Base-by-base conservation (phyloP, 53 echinoderm and acorn worm genomes). In the Temnopleurus reevesii region DNA sequence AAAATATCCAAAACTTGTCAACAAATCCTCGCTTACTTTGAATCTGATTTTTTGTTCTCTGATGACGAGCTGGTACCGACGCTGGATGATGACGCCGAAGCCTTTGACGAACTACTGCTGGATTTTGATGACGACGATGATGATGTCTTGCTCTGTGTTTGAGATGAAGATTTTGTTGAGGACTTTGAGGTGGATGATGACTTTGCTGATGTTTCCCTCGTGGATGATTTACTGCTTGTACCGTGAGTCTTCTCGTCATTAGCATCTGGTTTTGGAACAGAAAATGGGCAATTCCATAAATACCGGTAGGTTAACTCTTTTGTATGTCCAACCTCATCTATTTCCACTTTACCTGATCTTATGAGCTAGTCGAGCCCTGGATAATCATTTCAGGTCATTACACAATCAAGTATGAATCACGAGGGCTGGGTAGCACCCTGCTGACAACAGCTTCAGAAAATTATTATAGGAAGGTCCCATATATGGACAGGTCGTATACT, bases 41-140 rank as follows among this genome's bases (percentile, higher is more conserved):
- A 86, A 87, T 87, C 88, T 53, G 88, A 46, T 34, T 87, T 87
- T n/a, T 87, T 87, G 53, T 47, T 33, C 19, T 46, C 61, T 45
- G 88, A 66, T 59, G 86, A 38, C 0, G 59, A 29, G 61, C 86
- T 60, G 29, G 47, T 19, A 46, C 30, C 12, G 29, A 36, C 12
- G 17, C 35, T 83, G n/a, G 83, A 55, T 60, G 86, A 59, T 9
- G 65, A 46, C 19, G 34, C 8, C 21, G 88, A 33, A 18, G 45
- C 21, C 61, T 86, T 86, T 23, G 86, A 86, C 26, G 86, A 86
- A 43, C 45, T 49, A 60, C 86, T 61, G 24, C 49, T 85, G 5
- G 85, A 85, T 51, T 47, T 71, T 30, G 88, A 87, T 17, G 63
- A 28, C 13, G 87, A 87, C 17, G 86, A 85, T 8, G 88, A 87